Percentiles rank a stretch among this genome's conserved stretches.
These are phyloP conservation scores for Drosophila borborema DNA, from an alignment of 2,888 invertebrate species.

Conservation along the genomic window DNA sequence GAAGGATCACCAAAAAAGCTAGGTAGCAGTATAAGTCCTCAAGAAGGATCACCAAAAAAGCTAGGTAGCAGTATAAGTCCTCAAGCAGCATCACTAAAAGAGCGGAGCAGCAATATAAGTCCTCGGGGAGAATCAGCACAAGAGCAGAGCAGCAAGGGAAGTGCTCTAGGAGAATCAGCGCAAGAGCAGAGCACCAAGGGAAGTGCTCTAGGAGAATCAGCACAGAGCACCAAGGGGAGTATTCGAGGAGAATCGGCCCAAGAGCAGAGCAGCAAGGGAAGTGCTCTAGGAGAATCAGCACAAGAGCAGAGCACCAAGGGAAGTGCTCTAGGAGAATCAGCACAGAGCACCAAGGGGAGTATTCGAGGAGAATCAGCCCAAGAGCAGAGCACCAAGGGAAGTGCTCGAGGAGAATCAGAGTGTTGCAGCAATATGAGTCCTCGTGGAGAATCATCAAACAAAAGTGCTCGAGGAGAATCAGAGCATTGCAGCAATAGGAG, in stretches of 20 bases:
- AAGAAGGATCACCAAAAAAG: background rate
- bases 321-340: too few relatives aligned
- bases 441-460: background rate
- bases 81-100: background rate
- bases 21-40: background rate
- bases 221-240: too few relatives aligned
- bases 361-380: background rate
- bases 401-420: background rate
- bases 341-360: background rate
- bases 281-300: too few relatives aligned
- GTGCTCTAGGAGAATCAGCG: background rate
- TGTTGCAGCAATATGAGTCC: background rate
- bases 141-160: background rate
- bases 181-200: background rate
- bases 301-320: too few relatives aligned
- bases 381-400: background rate
- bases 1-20: too few relatives aligned
- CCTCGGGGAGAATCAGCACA: background rate
- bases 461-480: background rate
- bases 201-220: too few relatives aligned
- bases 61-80: background rate
- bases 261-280: too few relatives aligned
- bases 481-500: background rate
- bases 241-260: too few relatives aligned
- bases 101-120: background rate